Base-by-base conservation (phyloP, 2,888 invertebrate species). In the Chymomyza caudatula region DNA sequence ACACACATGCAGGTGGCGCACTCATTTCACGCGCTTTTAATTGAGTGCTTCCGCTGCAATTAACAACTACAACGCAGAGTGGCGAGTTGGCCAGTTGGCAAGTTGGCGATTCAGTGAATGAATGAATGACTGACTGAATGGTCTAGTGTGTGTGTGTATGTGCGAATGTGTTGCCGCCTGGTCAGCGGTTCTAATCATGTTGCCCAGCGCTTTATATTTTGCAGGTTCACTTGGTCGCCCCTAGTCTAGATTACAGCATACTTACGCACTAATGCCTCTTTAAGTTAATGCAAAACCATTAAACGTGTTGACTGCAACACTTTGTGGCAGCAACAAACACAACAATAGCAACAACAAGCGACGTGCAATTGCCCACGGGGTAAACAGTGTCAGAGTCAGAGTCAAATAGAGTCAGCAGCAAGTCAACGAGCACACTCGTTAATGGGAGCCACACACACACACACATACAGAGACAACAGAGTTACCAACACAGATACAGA, bases 1-100 rank as follows among this genome's bases (percentile, higher is more conserved):
- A 15, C 25, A 29, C n/a, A 54, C 61, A 71, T 60, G 73, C 82
- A 82, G 82, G 85, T 82, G 85, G 79, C 80, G 80, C 71, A 74
- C 71, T 80, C 80, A 83, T 82, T 84, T 82, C 85, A 82, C 82
- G 82, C 82, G 82, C 82, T 79, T 82, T 82, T 82, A 82, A 82
- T 82, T 82, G 82, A 82, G 82, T 82, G 85, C 82, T 82, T 82
- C 82, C 82, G 82, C 85, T 77, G 82, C 82, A 84, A 82, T 82
- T 82, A 82, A 82, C 85, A 81, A 82, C 76, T 82, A 76, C 82
- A 75, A 20, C 17, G 51, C 51, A 51, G 51, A 17, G 51, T 20
- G 51, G 20, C 29, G 19, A 51, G 51, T 20, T 20, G 20, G 51
- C 20, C 51, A 51, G 51, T 51, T 51, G 51, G 51, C 20, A 17